Conservation (phyloP, 2,113 vertebrate genomes). For the Aepyceros melampus region DNA sequence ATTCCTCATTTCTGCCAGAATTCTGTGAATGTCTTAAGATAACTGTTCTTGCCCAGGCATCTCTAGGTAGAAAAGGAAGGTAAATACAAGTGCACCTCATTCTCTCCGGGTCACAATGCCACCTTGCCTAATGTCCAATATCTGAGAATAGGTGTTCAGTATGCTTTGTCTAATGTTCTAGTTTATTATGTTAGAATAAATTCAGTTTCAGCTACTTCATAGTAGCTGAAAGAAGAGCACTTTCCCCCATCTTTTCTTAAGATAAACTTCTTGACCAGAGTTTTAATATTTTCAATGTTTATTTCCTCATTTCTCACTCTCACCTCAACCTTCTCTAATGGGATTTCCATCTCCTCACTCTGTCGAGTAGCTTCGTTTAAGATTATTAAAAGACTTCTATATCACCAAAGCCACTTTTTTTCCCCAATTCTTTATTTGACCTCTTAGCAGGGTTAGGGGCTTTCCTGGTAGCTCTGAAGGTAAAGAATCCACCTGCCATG, state of each 20-base stretch:
- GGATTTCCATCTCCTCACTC: background rate
- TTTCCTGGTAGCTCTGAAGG: background rate
- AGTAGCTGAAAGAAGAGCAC: background rate
- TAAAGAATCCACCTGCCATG: background rate
- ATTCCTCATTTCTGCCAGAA: background rate
- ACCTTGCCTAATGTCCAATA: background rate
- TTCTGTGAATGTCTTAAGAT: background rate
- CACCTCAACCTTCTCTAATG: background rate
- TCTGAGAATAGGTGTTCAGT: background rate
- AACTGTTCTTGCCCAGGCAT: background rate
- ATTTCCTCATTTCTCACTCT: background rate
- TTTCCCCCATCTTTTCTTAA: background rate
- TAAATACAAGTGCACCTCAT: background rate
- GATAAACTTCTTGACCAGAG: background rate
- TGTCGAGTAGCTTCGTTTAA: background rate
- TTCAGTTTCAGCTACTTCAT: background rate
- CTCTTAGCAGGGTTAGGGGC: background rate
- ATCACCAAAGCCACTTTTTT: background rate
- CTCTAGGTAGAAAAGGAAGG: background rate
- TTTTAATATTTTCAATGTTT: background rate
- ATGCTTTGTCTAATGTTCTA: background rate
- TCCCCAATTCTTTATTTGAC: background rate
- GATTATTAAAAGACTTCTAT: background rate
- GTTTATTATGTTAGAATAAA: background rate
- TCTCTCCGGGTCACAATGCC: background rate